Percentiles rank a stretch among this genome's conserved stretches.
These are phyloP conservation scores for Barnardius zonarius DNA, from an alignment of 2,113 vertebrate species.

Conservation along the genomic window DNA sequence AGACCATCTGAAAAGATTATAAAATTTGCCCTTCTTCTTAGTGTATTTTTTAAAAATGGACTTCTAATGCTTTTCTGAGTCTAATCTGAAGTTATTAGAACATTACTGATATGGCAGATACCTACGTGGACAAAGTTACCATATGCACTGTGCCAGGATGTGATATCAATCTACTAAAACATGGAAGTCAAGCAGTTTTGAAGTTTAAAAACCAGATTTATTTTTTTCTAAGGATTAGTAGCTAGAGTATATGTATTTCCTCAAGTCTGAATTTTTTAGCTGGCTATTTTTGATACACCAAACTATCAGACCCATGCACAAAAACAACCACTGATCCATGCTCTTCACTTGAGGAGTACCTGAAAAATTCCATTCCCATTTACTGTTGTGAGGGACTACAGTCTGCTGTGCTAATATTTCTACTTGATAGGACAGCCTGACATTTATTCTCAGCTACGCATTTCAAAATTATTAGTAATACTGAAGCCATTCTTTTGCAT, in stretches of 20 bases:
- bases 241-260: not conserved
- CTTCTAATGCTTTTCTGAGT: not conserved
- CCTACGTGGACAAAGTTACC: not conserved
- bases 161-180: not conserved
- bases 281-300: not conserved
- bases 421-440: not conserved
- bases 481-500: not conserved
- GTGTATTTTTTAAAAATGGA: not conserved
- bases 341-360: not conserved
- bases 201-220: not conserved
- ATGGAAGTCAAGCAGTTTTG: not conserved
- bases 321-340: not conserved
- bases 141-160: not conserved
- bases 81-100: not conserved
- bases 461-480: slow-evolving; percentile 6
- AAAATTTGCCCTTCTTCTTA: not conserved
- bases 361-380: not conserved
- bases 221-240: not conserved
- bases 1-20: not conserved
- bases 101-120: not conserved
- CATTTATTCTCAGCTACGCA: not conserved
- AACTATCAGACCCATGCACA: not conserved
- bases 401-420: not conserved
- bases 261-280: not conserved
- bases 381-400: not conserved